Conservation (phyloP, 2,888 invertebrate species). For the Spicauda simplicius region DNA sequence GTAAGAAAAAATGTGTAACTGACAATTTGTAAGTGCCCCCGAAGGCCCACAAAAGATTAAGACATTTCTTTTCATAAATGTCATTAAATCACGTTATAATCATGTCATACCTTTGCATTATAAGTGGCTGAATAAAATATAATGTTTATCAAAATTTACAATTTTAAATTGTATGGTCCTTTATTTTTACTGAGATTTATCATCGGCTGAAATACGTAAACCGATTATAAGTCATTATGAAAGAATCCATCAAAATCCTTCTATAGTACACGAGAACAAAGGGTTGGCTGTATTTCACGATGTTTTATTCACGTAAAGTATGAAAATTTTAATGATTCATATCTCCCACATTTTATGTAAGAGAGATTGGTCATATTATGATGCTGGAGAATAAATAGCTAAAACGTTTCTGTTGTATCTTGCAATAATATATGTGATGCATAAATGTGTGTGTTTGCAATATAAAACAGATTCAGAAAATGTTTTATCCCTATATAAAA, state of each 20-base stretch:
- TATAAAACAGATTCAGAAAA: not conserved
- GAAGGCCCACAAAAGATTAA: no score
- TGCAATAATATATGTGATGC: not conserved
- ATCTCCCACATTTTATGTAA: conserved; percentile 9
- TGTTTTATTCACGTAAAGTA: conserved; percentile 23
- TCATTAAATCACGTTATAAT: no score
- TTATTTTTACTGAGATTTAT: not conserved
- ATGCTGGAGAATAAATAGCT: not conserved
- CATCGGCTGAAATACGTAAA: not conserved
- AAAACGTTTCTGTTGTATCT: not conserved
- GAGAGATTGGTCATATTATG: conserved; percentile 19
- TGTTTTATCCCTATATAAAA: not conserved
- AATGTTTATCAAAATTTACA: not conserved
- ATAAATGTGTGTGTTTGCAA: not conserved
- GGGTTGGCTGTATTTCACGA: conserved; percentile 16
- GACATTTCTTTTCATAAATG: no score
- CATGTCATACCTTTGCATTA: no score
- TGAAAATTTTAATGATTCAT: conserved; percentile 31
- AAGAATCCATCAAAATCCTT: conserved; percentile 15
- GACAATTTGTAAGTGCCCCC: no score
- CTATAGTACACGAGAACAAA: conserved; percentile 18
- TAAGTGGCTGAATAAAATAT: no score
- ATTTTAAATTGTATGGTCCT: not conserved
- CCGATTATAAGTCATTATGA: conserved; percentile 3
- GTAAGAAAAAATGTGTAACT: no score